phyloP scores from a whole-genome alignment of 1,140 invertebrate genomes.

The Drosophila tsacasi region DNA sequence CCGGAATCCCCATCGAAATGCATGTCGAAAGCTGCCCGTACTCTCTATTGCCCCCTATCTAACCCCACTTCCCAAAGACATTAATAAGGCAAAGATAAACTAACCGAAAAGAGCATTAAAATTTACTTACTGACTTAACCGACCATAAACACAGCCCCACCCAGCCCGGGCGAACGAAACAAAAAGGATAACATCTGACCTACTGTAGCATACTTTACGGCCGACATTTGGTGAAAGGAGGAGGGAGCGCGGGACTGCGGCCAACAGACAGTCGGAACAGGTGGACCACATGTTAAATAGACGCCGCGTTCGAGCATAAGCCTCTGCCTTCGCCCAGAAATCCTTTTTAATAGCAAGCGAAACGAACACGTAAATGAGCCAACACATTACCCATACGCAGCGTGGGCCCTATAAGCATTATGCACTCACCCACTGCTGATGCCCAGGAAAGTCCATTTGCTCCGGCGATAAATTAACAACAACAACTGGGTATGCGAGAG shows the following conservation, averaged over 20 bases:
- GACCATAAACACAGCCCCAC: conserved; percentile 54
- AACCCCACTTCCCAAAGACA: conserved; percentile 37
- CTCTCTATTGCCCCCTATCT: neutral
- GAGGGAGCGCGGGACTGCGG: neutral
- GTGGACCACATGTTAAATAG: conserved; percentile 54
- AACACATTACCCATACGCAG: conserved; percentile 69
- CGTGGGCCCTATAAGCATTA: conserved; percentile 26
- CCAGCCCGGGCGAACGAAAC: conserved; percentile 6
- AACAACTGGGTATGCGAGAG: conserved; percentile 26
- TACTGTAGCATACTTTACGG: conserved; percentile 58
- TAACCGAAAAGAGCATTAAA: conserved; percentile 62
- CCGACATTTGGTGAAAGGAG: conserved; percentile 43
- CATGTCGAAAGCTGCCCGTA: conserved; percentile 34
- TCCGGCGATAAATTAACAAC: conserved; percentile 70
- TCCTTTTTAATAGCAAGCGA: conserved; percentile 69
- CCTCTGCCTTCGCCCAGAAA: conserved; percentile 45
- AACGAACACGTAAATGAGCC: conserved; percentile 62
- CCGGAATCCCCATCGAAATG: conserved; percentile 38
- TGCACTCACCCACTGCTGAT: conserved; percentile 41
- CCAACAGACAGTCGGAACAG: conserved; percentile 3
- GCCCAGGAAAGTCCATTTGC: conserved; percentile 70
- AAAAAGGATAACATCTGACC: conserved; percentile 53
- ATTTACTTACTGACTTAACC: conserved; percentile 63
- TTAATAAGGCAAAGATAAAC: conserved; percentile 46
- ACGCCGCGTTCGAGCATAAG: conserved; percentile 57